Evolutionary conservation across 2,888 invertebrate species (phyloP).

Genomic region (Cosmorhoe ocellata): DNA sequence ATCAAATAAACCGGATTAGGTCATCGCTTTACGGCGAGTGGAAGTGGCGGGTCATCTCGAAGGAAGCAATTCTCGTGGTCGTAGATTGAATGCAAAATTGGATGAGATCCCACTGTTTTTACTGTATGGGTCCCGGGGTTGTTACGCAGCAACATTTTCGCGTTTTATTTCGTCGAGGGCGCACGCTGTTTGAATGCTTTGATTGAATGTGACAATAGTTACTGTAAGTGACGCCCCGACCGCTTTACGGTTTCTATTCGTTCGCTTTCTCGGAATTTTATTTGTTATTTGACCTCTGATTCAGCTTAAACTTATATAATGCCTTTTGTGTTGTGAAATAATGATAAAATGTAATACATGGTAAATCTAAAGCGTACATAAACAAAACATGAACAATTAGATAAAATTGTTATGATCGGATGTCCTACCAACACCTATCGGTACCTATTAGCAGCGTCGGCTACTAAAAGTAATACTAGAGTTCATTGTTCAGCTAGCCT

Average conservation of each 20-base stretch:
- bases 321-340: constrained; percentile 18
- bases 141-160: constrained; percentile 60
- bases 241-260: constrained; percentile 54
- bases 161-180: constrained; percentile 70
- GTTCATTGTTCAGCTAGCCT: too few relatives aligned
- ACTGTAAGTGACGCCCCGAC: constrained; percentile 65
- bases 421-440: too few relatives aligned
- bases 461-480: too few relatives aligned
- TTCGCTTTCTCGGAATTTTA: constrained; percentile 51
- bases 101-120: constrained; percentile 79
- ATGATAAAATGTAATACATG: not conserved
- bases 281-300: constrained; percentile 41
- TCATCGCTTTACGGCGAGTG: constrained; percentile 78
- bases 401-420: too few relatives aligned
- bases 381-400: not conserved
- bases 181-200: constrained; percentile 68
- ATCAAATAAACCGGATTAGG: constrained; percentile 81
- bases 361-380: not conserved
- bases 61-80: constrained; percentile 78
- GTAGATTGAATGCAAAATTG: constrained; percentile 82
- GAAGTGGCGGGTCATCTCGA: constrained; percentile 79
- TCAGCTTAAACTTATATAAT: constrained; percentile 40
- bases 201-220: constrained; percentile 80
- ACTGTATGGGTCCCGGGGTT: constrained; percentile 69
- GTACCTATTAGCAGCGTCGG: too few relatives aligned